A percentile compares a stretch with the other conserved stretches of the same genome.
Conservation (phyloP, 2,113 vertebrate genomes). For the Cairina moschata region DNA sequence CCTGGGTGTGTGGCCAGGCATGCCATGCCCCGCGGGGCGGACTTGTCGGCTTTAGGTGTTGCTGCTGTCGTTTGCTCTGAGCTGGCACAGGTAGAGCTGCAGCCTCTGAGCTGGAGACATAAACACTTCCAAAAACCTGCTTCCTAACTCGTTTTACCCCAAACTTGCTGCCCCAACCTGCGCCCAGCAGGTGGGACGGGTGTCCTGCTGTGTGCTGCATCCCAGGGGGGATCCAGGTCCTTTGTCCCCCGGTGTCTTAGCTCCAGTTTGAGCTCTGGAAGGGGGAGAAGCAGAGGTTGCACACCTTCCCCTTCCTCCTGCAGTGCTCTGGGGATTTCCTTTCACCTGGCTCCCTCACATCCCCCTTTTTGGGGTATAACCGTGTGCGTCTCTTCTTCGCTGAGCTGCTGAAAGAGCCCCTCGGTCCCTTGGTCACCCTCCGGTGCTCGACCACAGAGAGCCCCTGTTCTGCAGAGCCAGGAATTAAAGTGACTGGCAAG, state of each 20-base stretch:
- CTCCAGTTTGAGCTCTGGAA: neutral
- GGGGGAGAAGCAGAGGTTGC: accelerated
- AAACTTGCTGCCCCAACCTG: neutral
- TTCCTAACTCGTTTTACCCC: neutral
- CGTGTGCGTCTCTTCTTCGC: neutral
- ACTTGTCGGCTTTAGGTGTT: neutral
- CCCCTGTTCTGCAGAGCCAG: neutral
- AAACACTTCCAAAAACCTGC: neutral
- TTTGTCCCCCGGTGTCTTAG: neutral
- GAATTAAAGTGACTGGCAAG: neutral
- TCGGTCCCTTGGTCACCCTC: neutral
- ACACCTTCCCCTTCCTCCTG: neutral
- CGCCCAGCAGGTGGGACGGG: neutral
- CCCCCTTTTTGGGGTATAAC: neutral
- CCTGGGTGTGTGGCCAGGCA: neutral
- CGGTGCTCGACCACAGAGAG: neutral
- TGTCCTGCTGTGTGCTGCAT: neutral
- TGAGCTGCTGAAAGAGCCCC: neutral
- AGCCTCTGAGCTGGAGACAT: neutral
- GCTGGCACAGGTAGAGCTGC: neutral
- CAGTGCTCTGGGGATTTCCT: neutral
- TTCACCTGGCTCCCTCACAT: neutral
- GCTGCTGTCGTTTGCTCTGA: neutral
- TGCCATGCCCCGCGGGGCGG: neutral
- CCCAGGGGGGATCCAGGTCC: accelerated